Base-by-base conservation (phyloP, 2,113 vertebrate species). In the Eonycteris spelaea region DNA sequence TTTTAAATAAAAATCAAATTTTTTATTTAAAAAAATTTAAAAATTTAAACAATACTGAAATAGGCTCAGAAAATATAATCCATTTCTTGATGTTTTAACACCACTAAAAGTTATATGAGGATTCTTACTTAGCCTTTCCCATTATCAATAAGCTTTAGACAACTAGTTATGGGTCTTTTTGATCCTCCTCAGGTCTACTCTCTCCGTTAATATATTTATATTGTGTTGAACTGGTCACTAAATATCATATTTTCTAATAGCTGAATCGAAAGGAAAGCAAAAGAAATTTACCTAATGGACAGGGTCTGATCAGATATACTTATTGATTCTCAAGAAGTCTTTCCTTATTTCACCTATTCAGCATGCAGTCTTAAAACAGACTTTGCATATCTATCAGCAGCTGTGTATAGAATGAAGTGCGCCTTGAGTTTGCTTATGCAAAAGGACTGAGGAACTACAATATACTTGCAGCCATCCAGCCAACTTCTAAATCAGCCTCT, bases 331-430 rank as follows among this genome's bases (percentile, higher is more conserved):
- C 59, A 40, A 80, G 95, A 94, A 98, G 79, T 75, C 95, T 88
- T 96, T 92, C 43, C 96, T 93, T 87, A 96, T 96, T 97, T 97
- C 97, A 96, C 97, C 98, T 98, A 89, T 51, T 97, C 40, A 94
- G 93, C 90, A 95, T 70, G 97, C 96, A 97, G 89, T 93, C 90
- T 93, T 68, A 86, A 96, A 97, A 97, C 91, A 96, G 96, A 92
- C 97, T 98, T 97, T 97, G 97, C 97, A 95, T 83, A 97, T 95
- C 68, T 77, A 79, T 83, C 96, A 84, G 96, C 95, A 96, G 65
- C 95, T 96, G 95, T 96, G 91, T 97, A 91, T 38, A 97, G 97
- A 98, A 95, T 26, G 90, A 97, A 98, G 98, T 86, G 98, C 98
- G 98, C 95, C 98, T 85, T 55, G 0, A 15, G 63, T 89, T 95